Evolutionary conservation across 2,797 vertebrate species (phyloP).

Genomic region (Phrynocephalus guinanensis): DNA sequence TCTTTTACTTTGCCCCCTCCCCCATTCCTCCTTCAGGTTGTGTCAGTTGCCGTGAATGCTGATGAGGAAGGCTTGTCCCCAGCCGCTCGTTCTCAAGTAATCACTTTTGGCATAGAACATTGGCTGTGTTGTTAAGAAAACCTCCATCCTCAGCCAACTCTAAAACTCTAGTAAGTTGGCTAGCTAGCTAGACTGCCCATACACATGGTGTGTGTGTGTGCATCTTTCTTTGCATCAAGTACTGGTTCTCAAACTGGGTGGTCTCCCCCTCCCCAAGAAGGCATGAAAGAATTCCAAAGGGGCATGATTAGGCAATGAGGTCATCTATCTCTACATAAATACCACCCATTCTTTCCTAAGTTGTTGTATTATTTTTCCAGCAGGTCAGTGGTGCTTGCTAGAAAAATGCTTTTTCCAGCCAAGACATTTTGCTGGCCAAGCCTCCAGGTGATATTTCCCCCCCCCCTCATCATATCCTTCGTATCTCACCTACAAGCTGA

Average conservation of each 20-base stretch:
- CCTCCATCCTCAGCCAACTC: slow-evolving; percentile 40
- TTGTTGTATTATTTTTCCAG: no score
- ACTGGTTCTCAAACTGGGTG: no score
- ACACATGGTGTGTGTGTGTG: background rate
- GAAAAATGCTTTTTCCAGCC: background rate
- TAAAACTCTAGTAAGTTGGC: slow-evolving; percentile 38
- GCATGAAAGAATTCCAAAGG: no score
- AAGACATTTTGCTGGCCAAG: background rate
- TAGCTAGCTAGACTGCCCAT: slow-evolving; percentile 7
- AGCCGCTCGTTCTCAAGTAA: slow-evolving; percentile 53
- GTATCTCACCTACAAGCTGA: slow-evolving; percentile 32
- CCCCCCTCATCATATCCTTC: slow-evolving; percentile 11
- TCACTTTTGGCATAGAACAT: slow-evolving; percentile 55
- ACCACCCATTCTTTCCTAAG: no score
- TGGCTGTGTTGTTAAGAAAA: slow-evolving; percentile 45
- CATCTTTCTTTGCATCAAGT: slow-evolving; percentile 13
- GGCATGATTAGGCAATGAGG: no score
- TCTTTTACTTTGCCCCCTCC: background rate
- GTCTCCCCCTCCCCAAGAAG: no score
- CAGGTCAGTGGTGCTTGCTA: no score
- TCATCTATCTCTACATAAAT: no score
- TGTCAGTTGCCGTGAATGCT: slow-evolving; percentile 52
- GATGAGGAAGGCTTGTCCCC: slow-evolving; percentile 49
- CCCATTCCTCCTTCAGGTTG: slow-evolving; percentile 34
- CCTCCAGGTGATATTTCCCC: slow-evolving; percentile 6